Base-by-base conservation (phyloP, 2,888 invertebrate species). In the Scelioninae gen. 1 region DNA sequence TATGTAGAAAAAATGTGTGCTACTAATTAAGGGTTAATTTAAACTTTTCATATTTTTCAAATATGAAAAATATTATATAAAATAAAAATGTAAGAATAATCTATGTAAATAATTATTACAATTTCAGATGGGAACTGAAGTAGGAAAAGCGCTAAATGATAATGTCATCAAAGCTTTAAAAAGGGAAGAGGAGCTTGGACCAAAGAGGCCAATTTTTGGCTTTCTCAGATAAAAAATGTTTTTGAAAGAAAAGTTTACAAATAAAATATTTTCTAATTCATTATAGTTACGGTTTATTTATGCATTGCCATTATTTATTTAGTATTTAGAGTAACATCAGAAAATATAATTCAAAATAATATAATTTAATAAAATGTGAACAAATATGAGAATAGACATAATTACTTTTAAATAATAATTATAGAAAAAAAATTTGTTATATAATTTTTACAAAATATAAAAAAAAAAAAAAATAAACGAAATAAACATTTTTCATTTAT, bases 81-180 rank as follows among this genome's bases (percentile, higher is more conserved):
- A 34, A n/a, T 9, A 56, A 13, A 13, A 4, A 56, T 9, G 13
- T 56, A 23, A 34, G 5, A 13, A 23, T 34, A 13, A 49, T 15
- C 5, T 15, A 49, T 49, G 29, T 34, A 34, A 7, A 34, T 7
- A 34, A 7, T 5, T 34, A 34, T 34, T 34, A 34, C 8, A 8
- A 34, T 34, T 34, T 34, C 11, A 31, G n/a, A 49, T 29, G 88
- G 97, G 96, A 63, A 93, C 95, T 90, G 94, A 93, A 88, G 95
- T 96, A 75, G 97, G 96, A 0, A 93, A 95, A 85, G 93, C 94
- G 68, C 93, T 98, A 6, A 96, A 97, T 90, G 93, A 94, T 86
- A 94, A 95, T 29, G 92, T 98, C 23, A 93, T 95, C 69, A 93
- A 94, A 85, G 94, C 95, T 16, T 92, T 97, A 4, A 90, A 94